These are phyloP conservation scores for Tenrec ecaudatus DNA, from an alignment of 2,113 vertebrate genomes.

Conservation along the genomic window DNA sequence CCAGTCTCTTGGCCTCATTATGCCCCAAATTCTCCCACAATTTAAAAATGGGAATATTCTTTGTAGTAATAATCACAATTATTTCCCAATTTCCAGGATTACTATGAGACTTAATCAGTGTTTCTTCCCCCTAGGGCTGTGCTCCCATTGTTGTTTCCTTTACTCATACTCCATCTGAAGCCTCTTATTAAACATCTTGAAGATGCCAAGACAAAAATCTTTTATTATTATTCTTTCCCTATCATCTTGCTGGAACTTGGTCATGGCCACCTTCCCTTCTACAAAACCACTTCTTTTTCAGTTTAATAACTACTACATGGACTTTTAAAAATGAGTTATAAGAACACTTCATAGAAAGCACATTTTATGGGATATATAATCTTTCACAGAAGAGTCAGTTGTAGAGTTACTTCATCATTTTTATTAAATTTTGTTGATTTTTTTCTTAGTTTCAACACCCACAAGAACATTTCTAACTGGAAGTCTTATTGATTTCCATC, in stretches of 20 bases:
- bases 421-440: constrained; percentile 34
- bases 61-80: background rate
- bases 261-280: background rate
- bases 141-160: background rate
- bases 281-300: background rate
- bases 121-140: background rate
- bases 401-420: background rate
- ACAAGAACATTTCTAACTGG: background rate
- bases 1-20: background rate
- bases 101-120: background rate
- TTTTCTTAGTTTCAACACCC: background rate
- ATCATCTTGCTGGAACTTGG: background rate
- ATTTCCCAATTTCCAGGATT: constrained; percentile 44
- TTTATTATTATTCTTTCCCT: background rate
- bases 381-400: background rate
- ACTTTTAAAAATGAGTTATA: background rate
- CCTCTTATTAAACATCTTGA: background rate
- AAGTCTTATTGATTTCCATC: background rate
- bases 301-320: background rate
- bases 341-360: background rate
- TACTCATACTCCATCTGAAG: background rate
- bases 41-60: background rate
- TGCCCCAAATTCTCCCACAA: background rate
- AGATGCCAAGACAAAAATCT: background rate
- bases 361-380: background rate